Conservation (phyloP, 1,140 invertebrate species). For the Magallana ariakensis region DNA sequence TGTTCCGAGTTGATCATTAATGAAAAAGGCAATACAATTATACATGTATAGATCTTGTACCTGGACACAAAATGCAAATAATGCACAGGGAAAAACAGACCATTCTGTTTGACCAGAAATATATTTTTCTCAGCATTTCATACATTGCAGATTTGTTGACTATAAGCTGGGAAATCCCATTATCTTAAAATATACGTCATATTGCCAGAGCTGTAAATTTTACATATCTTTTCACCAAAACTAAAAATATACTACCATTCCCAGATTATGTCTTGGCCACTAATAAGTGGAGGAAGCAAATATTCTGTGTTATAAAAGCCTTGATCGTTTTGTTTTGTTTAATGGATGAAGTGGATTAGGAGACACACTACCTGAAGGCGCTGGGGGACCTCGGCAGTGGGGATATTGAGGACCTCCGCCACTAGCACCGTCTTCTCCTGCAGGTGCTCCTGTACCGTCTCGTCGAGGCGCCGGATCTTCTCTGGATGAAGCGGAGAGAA, state of each 20-base stretch:
- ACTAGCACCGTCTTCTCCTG: constrained; percentile 59
- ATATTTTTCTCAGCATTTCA: not conserved
- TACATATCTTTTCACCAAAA: too few relatives aligned
- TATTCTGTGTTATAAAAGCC: not conserved
- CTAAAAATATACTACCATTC: not conserved
- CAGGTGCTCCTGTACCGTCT: constrained; percentile 50
- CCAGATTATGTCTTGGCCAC: not conserved
- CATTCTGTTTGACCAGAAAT: not conserved
- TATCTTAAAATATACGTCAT: not conserved
- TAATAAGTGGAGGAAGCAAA: not conserved
- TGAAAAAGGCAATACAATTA: too few relatives aligned
- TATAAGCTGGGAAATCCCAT: not conserved
- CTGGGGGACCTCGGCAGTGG: constrained; percentile 17
- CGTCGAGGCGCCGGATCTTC: constrained; percentile 51
- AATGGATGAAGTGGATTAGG: not conserved
- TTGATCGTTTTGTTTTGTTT: too few relatives aligned
- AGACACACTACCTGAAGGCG: not conserved
- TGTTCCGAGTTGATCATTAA: too few relatives aligned
- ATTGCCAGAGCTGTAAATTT: too few relatives aligned
- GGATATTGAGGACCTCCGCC: constrained; percentile 54
- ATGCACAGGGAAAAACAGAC: not conserved
- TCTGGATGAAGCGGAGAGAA: constrained; percentile 31
- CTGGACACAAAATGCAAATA: constrained; percentile 16
- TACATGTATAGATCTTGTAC: not conserved
- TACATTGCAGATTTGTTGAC: not conserved